Conservation (phyloP, 2,888 invertebrate genomes). For the Cistogaster globosa region DNA sequence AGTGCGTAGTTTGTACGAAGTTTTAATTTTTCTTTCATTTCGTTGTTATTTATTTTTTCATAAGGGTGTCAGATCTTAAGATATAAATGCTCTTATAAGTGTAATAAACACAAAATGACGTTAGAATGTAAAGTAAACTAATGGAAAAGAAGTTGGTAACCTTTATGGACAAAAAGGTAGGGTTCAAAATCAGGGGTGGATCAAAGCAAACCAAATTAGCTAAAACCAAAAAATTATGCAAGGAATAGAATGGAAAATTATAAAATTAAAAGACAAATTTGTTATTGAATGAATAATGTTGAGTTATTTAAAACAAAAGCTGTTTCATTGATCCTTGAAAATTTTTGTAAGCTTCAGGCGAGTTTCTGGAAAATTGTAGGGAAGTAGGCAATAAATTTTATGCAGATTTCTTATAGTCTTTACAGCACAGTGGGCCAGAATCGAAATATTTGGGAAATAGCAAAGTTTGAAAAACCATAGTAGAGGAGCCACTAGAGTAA, state of each 20-base stretch:
- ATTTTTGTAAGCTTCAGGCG: too few species aligned
- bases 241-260: not conserved
- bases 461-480: too few species aligned
- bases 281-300: too few species aligned
- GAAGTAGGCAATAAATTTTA: too few species aligned
- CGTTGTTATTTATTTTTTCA: not conserved
- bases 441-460: too few species aligned
- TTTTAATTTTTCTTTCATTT: constrained; percentile 24
- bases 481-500: too few species aligned
- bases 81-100: constrained; percentile 65
- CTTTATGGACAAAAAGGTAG: not conserved
- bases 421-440: too few species aligned
- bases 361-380: too few species aligned
- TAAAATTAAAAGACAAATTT: not conserved
- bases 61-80: constrained; percentile 68
- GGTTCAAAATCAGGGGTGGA: not conserved
- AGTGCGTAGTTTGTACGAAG: constrained; percentile 27
- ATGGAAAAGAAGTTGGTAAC: not conserved
- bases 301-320: too few species aligned
- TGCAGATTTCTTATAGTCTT: too few species aligned
- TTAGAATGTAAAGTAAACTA: constrained; percentile 6
- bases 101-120: constrained; percentile 67
- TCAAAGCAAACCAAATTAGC: constrained; percentile 75
- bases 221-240: constrained; percentile 65
- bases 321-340: too few species aligned